Evolutionary conservation across 1,140 invertebrate species (phyloP).

Genomic region (Drosophila ambigua): DNA sequence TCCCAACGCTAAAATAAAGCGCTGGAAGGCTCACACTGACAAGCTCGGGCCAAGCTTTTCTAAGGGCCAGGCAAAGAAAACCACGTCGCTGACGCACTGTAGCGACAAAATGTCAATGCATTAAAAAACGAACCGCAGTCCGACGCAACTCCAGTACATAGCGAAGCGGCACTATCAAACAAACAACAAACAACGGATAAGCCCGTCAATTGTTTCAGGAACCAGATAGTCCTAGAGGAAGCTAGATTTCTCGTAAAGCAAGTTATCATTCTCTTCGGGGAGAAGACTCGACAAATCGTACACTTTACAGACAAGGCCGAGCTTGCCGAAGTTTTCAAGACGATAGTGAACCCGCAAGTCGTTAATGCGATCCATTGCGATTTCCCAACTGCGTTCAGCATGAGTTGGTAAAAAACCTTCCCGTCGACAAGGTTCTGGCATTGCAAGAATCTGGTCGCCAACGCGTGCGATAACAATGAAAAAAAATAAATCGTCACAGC

Average conservation of each 20-base stretch:
- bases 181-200: too few species aligned
- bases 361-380: not conserved
- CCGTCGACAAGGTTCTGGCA: conserved; percentile 5
- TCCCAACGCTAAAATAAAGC: not conserved
- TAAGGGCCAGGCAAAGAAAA: not conserved
- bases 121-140: too few species aligned
- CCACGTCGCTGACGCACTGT: too few species aligned
- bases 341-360: not conserved
- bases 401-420: not conserved
- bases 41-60: too few species aligned
- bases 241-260: too few species aligned
- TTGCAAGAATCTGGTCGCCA: not conserved
- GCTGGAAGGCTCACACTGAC: not conserved
- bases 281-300: too few species aligned
- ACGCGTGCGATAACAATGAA: not conserved
- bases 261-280: too few species aligned
- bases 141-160: too few species aligned
- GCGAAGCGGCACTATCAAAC: too few species aligned
- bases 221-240: too few species aligned
- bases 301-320: not conserved
- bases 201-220: too few species aligned
- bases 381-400: not conserved
- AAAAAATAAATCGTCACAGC: not conserved
- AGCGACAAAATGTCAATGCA: too few species aligned
- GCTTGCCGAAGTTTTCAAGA: conserved; percentile 2